Base-by-base conservation (phyloP, 1,140 invertebrate genomes). In the Argopecten irradians region DNA sequence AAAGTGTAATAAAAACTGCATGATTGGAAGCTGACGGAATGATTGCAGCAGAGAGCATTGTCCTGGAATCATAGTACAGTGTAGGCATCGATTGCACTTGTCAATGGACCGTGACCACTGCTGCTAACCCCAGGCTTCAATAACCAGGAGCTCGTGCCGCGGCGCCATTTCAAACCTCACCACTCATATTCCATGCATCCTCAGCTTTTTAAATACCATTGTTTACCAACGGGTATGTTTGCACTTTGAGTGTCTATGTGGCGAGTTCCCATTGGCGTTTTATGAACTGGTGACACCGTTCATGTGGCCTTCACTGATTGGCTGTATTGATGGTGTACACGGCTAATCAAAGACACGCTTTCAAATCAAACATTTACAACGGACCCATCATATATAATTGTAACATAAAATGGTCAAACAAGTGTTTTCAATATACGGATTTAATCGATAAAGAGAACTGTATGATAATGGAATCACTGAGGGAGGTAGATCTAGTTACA, bases 311-410 rank as follows among this genome's bases (percentile, higher is more conserved):
- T 16, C 55, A 71, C 55, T 71, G 55, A 71, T 71, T 71, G 55
- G 55, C 55, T 71, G 22, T 16, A 71, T 71, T 28, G 19, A 71
- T 3, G 43, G 22, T n/a, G 55, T 71, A 71, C 16, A 3, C 5
- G 8, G 55, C n/a, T 71, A 71, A 71, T 71, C 2, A 71, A 71
- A n/a, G 55, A 8, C 55, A 71, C 11, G 55, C 19, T 71, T 71
- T 71, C 55, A 71, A n/a, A 71, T 71, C 55, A 55, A 55, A 55
- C 43, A 71, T 71, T 71, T 71, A n/a, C 55, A 71, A n/a, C n/a
- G n/a, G 55, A 22, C n/a, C 22, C 22, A n/a, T 28, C 22, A n/a
- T 71, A 71, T 71, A 5, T 71, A 71, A 71, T 71, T 71, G 55
- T 71, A 71, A 28, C 55, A 28, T 71, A 71, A 71, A 71, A 71